These are phyloP conservation scores for Trypoxylon attenuatum DNA, from an alignment of 2,888 invertebrate species.

Conservation along the genomic window DNA sequence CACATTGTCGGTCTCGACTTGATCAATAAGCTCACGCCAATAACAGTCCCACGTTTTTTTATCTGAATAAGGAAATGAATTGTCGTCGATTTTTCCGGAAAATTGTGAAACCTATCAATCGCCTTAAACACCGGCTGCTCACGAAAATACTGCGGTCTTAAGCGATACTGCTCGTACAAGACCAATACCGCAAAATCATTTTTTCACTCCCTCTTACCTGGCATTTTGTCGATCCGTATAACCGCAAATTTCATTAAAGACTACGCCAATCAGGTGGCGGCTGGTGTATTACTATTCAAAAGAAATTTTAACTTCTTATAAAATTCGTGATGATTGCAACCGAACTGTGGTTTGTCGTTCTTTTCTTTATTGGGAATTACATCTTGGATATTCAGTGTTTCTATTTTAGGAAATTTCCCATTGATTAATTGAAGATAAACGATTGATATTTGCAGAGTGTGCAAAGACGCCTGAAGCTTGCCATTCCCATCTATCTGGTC, in stretches of 20 bases:
- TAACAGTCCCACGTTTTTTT: too few relatives aligned
- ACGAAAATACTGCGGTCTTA: too few relatives aligned
- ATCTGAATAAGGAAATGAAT: too few relatives aligned
- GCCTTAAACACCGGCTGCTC: too few relatives aligned
- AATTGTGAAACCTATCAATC: too few relatives aligned
- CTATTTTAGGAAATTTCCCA: background rate
- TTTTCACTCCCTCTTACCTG: background rate
- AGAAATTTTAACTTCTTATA: constrained; percentile 42
- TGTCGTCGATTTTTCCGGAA: too few relatives aligned
- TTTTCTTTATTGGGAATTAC: constrained; percentile 15
- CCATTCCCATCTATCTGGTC: constrained; percentile 57
- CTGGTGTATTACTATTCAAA: too few relatives aligned
- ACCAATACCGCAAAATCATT: constrained; percentile 2
- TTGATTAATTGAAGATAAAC: background rate
- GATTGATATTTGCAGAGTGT: constrained; percentile 55
- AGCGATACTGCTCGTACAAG: too few relatives aligned
- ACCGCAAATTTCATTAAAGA: constrained; percentile 34
- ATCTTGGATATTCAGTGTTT: constrained; percentile 2
- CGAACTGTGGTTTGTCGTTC: constrained; percentile 35
- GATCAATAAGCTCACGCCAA: too few relatives aligned
- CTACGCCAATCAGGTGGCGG: constrained; percentile 10
- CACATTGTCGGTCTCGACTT: too few relatives aligned
- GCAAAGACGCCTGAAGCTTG: constrained; percentile 55
- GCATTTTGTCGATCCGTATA: constrained; percentile 8
- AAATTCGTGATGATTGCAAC: constrained; percentile 11